Evolutionary conservation across 2,113 vertebrate species (phyloP), one percentile per base, ranked within the genome.

Genomic region (Microcebus griseorufus): DNA sequence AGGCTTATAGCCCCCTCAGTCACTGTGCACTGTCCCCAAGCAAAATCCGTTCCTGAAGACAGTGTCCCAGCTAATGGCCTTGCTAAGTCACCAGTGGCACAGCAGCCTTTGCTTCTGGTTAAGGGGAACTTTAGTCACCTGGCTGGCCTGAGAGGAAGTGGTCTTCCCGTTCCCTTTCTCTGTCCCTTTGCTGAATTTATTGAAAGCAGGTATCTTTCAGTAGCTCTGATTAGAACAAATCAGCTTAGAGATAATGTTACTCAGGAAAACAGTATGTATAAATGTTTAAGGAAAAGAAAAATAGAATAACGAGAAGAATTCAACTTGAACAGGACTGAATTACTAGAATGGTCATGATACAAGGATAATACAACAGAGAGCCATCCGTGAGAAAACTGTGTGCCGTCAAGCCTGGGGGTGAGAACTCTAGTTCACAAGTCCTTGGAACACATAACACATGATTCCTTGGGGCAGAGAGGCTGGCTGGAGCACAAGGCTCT

Each of bases 131-230:
- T 53, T 55, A 20, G 10, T 79, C 11, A 55, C 76, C 69, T 79
- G 48, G 75, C 51, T 13, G 76, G 51, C 76, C 48, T 32, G 45
- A 78, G 29, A 78, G 27, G 45, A 48, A 29, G 72, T 75, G 72
- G 42, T 75, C 14, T 45, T 72, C 22, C 45, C 25, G 29, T 17
- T 48, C 42, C 37, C 23, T 76, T 12, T 45, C 4, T 8, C 27
- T 48, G 29, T 67, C 32, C 45, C 27, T 76, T 75, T 37, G 62
- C 72, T 76, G 48, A 25, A 48, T 97, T 98, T 96, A 97, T 97
- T 97, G 80, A 90, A 97, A 97, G 83, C 69, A 51, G 48, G 27
- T 76, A 86, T 17, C 62, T 94, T 84, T 48, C 25, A 70, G 67
- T 58, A 85, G 51, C 75, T 90, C 78, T n/a, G 45, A 94, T 89